Conservation (phyloP, 2,888 invertebrate genomes). For the Thymelicus acteon region DNA sequence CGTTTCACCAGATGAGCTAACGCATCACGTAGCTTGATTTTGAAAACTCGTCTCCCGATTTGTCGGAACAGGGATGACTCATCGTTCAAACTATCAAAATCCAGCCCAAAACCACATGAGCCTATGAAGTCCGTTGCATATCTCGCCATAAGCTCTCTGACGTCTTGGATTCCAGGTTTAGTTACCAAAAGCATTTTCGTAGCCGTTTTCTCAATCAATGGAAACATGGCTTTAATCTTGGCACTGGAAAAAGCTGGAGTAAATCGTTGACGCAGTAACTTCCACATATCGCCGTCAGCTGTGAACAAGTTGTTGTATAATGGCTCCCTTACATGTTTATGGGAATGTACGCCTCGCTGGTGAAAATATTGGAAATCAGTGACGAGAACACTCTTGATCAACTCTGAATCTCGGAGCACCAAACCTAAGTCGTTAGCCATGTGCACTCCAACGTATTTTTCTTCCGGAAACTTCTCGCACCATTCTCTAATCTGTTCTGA, state of each 20-base stretch:
- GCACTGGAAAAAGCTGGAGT: conserved; percentile 43
- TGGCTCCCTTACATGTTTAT: conserved; percentile 56
- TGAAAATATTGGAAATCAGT: conserved; percentile 63
- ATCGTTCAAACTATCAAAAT: conserved; percentile 60
- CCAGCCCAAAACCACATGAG: conserved; percentile 29
- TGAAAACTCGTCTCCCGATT: conserved; percentile 9
- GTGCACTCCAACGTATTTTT: conserved; percentile 62
- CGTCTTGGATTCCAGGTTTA: conserved; percentile 52
- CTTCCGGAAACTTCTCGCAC: conserved; percentile 62
- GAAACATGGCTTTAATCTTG: conserved; percentile 67
- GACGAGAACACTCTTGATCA: conserved; percentile 57
- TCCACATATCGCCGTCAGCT: conserved; percentile 65
- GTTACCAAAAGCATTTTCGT: conserved; percentile 52
- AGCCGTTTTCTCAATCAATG: conserved; percentile 62
- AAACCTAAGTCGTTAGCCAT: conserved; percentile 56
- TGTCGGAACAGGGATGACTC: conserved; percentile 47
- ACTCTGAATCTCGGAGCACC: conserved; percentile 63
- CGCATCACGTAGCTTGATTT: no score
- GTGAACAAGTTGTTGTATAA: conserved; percentile 61
- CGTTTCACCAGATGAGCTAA: no score
- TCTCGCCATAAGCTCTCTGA: conserved; percentile 53
- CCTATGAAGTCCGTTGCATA: no score
- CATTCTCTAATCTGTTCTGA: conserved; percentile 52
- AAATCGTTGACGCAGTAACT: conserved; percentile 58
- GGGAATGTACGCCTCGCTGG: conserved; percentile 55